Evolutionary conservation across 2,113 vertebrate genomes (phyloP).

Genomic region (Plestiodon gilberti): DNA sequence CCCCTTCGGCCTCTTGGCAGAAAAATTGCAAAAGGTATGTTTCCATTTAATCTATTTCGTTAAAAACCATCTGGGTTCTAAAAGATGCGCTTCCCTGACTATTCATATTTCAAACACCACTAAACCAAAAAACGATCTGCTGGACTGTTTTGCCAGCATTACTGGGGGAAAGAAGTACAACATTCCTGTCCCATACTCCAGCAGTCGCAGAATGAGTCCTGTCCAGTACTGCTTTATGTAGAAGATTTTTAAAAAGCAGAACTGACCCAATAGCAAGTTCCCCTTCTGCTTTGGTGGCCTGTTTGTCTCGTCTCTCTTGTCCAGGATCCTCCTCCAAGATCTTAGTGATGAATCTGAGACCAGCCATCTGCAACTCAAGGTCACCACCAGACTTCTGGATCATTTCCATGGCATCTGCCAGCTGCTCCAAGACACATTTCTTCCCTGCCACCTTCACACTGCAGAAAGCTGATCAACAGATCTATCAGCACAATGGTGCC

Average conservation of each 20-base stretch:
- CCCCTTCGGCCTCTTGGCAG: neutral
- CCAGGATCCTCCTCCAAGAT: slow-evolving; percentile 80
- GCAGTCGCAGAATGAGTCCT: no score
- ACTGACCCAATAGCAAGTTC: slow-evolving; percentile 70
- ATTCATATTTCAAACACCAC: neutral
- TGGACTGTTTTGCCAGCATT: neutral
- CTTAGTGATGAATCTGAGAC: slow-evolving; percentile 76
- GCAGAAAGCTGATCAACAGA: slow-evolving; percentile 73
- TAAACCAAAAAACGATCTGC: no score
- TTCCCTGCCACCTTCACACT: slow-evolving; percentile 72
- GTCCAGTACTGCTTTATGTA: slow-evolving; percentile 28
- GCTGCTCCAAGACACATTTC: slow-evolving; percentile 77
- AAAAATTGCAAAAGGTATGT: neutral
- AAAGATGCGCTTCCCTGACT: neutral
- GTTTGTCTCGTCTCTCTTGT: slow-evolving; percentile 46
- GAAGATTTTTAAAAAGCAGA: neutral
- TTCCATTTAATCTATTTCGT: neutral
- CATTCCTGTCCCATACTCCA: neutral
- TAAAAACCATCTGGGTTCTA: neutral
- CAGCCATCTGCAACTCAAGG: slow-evolving; percentile 75
- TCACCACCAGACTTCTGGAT: slow-evolving; percentile 80
- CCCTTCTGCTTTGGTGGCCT: neutral
- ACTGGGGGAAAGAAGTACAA: neutral
- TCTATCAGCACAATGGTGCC: neutral
- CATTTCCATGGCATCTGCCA: slow-evolving; percentile 76